These are phyloP conservation scores for Pangasius djambal DNA, from an alignment of 2,797 vertebrate genomes.

Conservation along the genomic window DNA sequence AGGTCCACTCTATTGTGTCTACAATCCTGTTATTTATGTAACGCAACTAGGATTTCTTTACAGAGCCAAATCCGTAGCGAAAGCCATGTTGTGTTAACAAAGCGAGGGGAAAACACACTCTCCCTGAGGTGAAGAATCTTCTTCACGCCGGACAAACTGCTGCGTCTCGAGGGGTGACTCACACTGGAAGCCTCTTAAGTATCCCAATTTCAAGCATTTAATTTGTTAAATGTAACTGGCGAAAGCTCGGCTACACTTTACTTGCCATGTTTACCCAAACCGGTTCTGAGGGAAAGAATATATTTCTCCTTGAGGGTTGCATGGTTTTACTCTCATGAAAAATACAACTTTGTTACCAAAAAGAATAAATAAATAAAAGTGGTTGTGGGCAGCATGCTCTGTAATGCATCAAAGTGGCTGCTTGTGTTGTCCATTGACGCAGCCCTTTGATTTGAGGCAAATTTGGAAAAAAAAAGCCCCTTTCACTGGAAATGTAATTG, in stretches of 20 bases:
- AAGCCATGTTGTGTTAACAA: slow-evolving; percentile 2
- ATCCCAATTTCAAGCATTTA: slow-evolving; percentile 35
- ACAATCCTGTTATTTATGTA: background rate
- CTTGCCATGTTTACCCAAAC: slow-evolving; percentile 35
- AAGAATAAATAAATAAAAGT: slow-evolving; percentile 53
- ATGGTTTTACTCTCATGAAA: slow-evolving; percentile 49
- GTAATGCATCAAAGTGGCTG: slow-evolving; percentile 48
- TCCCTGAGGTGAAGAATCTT: background rate
- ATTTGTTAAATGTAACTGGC: slow-evolving; percentile 30
- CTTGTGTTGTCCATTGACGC: slow-evolving; percentile 45
- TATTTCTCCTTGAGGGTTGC: slow-evolving; percentile 37
- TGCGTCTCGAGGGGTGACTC: slow-evolving; percentile 14
- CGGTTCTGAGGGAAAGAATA: slow-evolving; percentile 33
- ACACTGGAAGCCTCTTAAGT: slow-evolving; percentile 27
- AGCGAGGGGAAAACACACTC: background rate
- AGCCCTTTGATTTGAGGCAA: slow-evolving; percentile 52
- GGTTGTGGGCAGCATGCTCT: slow-evolving; percentile 51
- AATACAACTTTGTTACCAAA: slow-evolving; percentile 47
- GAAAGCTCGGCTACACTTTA: slow-evolving; percentile 27
- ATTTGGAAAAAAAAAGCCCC: slow-evolving; percentile 41
- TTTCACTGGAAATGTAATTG: slow-evolving; percentile 51
- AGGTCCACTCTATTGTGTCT: background rate
- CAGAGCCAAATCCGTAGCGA: background rate
- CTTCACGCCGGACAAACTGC: slow-evolving; percentile 11
- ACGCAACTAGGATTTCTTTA: background rate